A percentile compares a stretch with the other conserved stretches of the same genome.
Conservation (phyloP, 2,888 invertebrate species). For the Muscina levida region DNA sequence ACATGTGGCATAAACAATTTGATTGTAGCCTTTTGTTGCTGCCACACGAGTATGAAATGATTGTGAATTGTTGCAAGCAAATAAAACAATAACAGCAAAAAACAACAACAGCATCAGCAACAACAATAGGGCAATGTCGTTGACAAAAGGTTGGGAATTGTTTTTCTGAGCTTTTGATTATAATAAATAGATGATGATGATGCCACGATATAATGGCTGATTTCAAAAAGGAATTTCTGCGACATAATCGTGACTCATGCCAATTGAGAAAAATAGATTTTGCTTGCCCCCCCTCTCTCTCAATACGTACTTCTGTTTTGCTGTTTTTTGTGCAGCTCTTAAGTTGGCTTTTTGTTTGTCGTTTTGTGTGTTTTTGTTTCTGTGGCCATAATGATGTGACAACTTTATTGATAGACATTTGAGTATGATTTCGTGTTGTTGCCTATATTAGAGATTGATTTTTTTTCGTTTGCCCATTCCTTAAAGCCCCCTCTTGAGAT, state of each 20-base stretch:
- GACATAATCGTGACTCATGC: conserved; percentile 60
- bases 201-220: conserved; percentile 38
- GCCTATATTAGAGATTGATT: conserved; percentile 26
- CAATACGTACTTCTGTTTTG: conserved; percentile 19
- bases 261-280: conserved; percentile 45
- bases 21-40: conserved; percentile 41
- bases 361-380: conserved; percentile 1
- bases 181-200: conserved; percentile 33
- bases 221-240: conserved; percentile 49
- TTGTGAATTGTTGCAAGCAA: conserved; percentile 25
- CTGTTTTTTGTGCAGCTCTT: conserved; percentile 1
- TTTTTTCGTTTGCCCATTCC: conserved; percentile 1
- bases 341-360: conserved; percentile 8
- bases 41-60: conserved; percentile 42
- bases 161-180: conserved; percentile 38
- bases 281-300: conserved; percentile 1
- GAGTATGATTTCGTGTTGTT: conserved; percentile 28
- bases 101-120: too few species aligned
- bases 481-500: too few species aligned
- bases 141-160: conserved; percentile 22
- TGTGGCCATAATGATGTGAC: conserved; percentile 48
- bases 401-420: conserved; percentile 45
- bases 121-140: background rate
- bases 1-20: conserved; percentile 48
- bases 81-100: conserved; percentile 7